Percentiles rank a stretch among this genome's conserved stretches.
Conservation (phyloP, 1,140 invertebrate species). For the Anthonomus grandis region DNA sequence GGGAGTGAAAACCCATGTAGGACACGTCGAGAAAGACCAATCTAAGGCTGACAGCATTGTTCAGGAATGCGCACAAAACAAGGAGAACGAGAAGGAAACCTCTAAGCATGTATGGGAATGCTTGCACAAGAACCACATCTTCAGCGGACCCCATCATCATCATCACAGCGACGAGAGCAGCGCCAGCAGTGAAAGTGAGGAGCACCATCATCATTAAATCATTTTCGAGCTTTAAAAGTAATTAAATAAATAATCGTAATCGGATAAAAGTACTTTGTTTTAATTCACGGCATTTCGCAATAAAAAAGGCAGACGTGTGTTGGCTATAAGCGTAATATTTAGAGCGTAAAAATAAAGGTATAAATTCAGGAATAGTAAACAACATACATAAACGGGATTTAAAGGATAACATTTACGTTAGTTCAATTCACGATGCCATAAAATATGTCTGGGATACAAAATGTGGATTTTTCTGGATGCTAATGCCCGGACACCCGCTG, state of each 20-base stretch:
- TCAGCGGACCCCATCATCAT: too few relatives aligned
- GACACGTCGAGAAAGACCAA: not conserved
- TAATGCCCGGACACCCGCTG: too few relatives aligned
- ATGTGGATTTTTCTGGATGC: too few relatives aligned
- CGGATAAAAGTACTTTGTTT: not conserved
- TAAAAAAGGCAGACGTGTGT: not conserved
- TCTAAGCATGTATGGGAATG: conserved; percentile 14
- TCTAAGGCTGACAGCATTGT: conserved; percentile 4
- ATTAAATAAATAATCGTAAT: not conserved
- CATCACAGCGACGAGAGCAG: too few relatives aligned
- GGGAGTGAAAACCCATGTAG: not conserved
- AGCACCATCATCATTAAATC: not conserved
- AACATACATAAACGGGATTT: too few relatives aligned
- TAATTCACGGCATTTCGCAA: not conserved
- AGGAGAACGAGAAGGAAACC: conserved; percentile 3
- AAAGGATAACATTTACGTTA: too few relatives aligned
- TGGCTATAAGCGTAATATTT: too few relatives aligned
- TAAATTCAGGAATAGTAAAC: too few relatives aligned
- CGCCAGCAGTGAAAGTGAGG: not conserved
- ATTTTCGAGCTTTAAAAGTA: not conserved
- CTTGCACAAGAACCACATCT: not conserved
- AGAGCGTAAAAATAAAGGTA: too few relatives aligned
- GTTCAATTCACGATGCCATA: too few relatives aligned
- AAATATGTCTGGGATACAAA: too few relatives aligned
- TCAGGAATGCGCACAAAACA: conserved; percentile 6